These are phyloP conservation scores for Chouioia cunea DNA, from an alignment of 2,888 invertebrate species.

Conservation along the genomic window DNA sequence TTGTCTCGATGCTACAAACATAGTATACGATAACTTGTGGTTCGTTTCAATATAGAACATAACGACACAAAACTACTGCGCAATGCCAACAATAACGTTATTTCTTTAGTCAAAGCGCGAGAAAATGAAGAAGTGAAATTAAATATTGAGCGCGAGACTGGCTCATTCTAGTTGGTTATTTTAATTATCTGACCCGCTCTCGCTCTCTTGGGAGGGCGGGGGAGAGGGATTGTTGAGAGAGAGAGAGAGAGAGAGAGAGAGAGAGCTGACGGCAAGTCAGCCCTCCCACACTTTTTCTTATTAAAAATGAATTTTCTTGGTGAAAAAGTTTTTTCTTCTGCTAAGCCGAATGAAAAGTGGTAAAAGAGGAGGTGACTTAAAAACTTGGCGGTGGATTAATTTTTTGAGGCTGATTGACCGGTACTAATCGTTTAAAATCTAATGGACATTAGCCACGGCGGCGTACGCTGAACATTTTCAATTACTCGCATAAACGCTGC, in stretches of 20 bases:
- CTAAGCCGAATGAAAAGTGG: not conserved
- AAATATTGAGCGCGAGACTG: conserved; percentile 7
- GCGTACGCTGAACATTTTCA: conserved; percentile 34
- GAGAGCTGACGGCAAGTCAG: not conserved
- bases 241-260: too few relatives aligned
- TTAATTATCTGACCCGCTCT: conserved; percentile 6
- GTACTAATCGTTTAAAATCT: conserved; percentile 44
- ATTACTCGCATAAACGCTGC: conserved; percentile 41
- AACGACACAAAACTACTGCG: too few relatives aligned
- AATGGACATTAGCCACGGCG: conserved; percentile 34
- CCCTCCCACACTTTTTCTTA: conserved; percentile 1
- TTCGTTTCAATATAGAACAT: too few relatives aligned
- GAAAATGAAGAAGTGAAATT: conserved; percentile 20
- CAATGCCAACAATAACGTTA: too few relatives aligned
- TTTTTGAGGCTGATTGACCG: conserved; percentile 44
- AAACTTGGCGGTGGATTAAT: conserved; percentile 43
- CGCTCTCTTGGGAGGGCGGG: not conserved
- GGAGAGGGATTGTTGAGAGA: too few relatives aligned
- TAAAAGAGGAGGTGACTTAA: conserved; percentile 29
- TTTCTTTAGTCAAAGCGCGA: not conserved
- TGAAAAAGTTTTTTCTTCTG: conserved; percentile 22
- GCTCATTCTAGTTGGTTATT: not conserved
- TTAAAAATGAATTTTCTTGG: conserved; percentile 43
- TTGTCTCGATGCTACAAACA: not conserved
- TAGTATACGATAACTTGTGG: too few relatives aligned